Conservation (phyloP, 2,888 invertebrate species). For the Ctena decussata region DNA sequence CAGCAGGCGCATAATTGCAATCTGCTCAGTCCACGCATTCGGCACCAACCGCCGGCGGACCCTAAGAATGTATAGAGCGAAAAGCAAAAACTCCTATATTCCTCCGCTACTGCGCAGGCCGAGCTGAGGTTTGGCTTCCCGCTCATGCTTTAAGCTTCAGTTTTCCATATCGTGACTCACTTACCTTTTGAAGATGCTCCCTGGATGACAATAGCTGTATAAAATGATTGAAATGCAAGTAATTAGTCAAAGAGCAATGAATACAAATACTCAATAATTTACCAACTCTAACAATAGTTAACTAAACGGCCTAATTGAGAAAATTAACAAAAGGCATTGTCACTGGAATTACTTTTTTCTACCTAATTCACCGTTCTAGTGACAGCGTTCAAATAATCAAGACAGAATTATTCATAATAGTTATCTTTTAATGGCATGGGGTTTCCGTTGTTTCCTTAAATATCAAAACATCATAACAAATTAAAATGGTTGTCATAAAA, state of each 20-base stretch:
- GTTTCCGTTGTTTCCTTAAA: background rate
- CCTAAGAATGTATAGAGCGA: no score
- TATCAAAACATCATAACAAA: no score
- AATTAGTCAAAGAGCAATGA: background rate
- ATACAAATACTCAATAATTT: conserved; percentile 5
- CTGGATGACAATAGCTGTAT: background rate
- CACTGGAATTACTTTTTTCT: background rate
- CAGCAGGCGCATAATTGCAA: no score
- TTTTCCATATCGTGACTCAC: no score
- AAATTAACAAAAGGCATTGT: background rate
- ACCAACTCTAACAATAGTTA: background rate
- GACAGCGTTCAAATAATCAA: background rate
- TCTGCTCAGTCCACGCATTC: no score
- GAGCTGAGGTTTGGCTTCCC: no score
- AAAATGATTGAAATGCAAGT: background rate
- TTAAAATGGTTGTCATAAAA: no score
- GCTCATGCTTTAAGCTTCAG: no score
- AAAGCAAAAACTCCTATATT: no score
- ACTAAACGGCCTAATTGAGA: background rate
- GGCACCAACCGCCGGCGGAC: no score
- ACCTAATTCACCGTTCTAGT: background rate
- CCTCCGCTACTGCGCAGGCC: no score
- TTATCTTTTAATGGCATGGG: background rate
- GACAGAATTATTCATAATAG: background rate
- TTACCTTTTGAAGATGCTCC: conserved; percentile 7